Evolutionary conservation across 2,113 vertebrate species (phyloP).

Genomic region (Holacanthus passer): DNA sequence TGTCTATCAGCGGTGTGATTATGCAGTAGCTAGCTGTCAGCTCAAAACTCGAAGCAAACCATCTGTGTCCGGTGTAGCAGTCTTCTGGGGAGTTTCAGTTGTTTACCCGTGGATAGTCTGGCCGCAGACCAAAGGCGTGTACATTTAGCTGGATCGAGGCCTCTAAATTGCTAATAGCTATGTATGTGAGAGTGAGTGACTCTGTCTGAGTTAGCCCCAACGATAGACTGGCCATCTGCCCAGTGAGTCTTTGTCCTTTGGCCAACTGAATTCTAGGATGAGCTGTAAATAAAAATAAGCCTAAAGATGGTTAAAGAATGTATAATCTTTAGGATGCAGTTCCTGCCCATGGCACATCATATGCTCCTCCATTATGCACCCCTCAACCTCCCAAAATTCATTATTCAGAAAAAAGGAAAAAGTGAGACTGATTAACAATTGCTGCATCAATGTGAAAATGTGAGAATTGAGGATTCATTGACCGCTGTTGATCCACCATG

Average conservation of each 20-base stretch:
- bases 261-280: slow-evolving; percentile 9
- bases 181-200: slow-evolving; percentile 4
- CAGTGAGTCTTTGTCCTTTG: slow-evolving; percentile 6
- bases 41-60: neutral
- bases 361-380: neutral
- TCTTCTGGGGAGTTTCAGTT: neutral
- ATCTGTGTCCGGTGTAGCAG: neutral
- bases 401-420: neutral
- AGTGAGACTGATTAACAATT: neutral
- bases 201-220: neutral
- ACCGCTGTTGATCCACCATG: neutral
- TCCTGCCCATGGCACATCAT: neutral
- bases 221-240: neutral
- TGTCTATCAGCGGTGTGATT: neutral
- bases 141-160: neutral
- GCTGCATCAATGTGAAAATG: neutral
- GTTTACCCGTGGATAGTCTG: neutral
- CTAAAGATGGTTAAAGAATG: slow-evolving; percentile 6
- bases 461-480: neutral
- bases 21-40: neutral
- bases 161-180: slow-evolving; percentile 10
- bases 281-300: neutral
- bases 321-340: neutral
- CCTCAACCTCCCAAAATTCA: neutral
- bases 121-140: neutral